Conservation (phyloP, 35 echinoderm and acorn worm genomes). For the Eucidaris tribuloides region DNA sequence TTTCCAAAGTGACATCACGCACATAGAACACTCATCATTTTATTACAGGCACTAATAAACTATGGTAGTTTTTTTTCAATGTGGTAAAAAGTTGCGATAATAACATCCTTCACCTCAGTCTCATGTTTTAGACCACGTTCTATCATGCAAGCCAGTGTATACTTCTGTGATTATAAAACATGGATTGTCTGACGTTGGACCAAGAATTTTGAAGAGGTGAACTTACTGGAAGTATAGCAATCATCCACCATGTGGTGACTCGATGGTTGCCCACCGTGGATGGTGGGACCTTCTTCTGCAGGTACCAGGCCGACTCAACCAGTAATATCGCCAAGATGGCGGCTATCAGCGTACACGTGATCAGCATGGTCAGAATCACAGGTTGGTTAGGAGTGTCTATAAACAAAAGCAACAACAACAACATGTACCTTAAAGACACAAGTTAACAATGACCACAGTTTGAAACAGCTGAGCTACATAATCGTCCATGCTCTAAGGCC, state of each 20-base stretch:
- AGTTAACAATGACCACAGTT: too few relatives aligned
- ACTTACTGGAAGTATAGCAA: slow-evolving; percentile 5
- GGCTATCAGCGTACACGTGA: not conserved
- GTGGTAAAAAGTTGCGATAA: not conserved
- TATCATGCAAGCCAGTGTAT: not conserved
- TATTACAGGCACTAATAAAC: not conserved
- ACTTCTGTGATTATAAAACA: not conserved
- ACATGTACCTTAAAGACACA: too few relatives aligned
- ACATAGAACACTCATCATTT: not conserved
- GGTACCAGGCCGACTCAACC: not conserved
- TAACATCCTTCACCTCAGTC: not conserved
- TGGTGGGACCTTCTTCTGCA: not conserved
- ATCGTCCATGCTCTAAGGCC: too few relatives aligned
- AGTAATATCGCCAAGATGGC: not conserved
- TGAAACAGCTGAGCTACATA: too few relatives aligned
- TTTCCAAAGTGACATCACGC: too few relatives aligned
- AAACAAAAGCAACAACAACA: not conserved
- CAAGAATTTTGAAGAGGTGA: too few relatives aligned
- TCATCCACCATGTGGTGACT: slow-evolving; percentile 24
- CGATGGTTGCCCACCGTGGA: slow-evolving; percentile 4
- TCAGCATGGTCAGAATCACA: not conserved
- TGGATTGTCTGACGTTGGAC: too few relatives aligned
- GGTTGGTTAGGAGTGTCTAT: not conserved
- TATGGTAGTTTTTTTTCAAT: not conserved
- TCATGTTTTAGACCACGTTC: not conserved